Base-by-base conservation (phyloP, 2,888 invertebrate species). In the Drosophila seclusa region DNA sequence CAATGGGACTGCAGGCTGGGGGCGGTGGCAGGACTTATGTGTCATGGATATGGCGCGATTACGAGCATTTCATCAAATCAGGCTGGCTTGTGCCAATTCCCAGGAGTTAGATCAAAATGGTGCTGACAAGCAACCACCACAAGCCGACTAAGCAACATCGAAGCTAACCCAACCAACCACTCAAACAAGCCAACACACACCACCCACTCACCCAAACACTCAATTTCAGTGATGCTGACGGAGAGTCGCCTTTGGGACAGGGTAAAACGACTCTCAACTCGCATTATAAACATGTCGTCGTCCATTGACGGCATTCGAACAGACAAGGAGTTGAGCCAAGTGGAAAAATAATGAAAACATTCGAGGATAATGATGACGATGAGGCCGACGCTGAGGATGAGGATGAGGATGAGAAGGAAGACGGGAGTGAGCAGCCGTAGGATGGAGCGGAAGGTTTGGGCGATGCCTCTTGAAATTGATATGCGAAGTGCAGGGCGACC, bases 321-420 rank as follows among this genome's bases (percentile, higher is more conserved):
- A 90, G 91, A 91, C 91, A 91, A 91, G 91, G 85, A 90, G 89
- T 90, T 91, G 91, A 91, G 82, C 91, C 92, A 90, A 90, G 91
- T 91, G 91, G 91, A 90, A 91, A 91, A 91, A 91, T 91, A 91
- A 91, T 91, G 91, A 91, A 91, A 91, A 91, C 91, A 91, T 90
- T 91, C 84, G 82, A 78, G 82, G 82, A 85, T 83, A 86, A 86
- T 87, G 86, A 86, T 77, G 84, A 76, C 40, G 70, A 60, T 42
- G 57, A 29, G 21, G 57, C 27, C 24, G 24, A 24, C 4, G 8
- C 21, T 21, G 27, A 27, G 59, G 49, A 32, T 27, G 40, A 34
- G 11, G 11, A 21, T 11, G n/a, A 10, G 6, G 24, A 18, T 16
- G 34, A 34, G 18, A 6, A 36, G 21, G 3, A 21, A 45, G 13